Evolutionary conservation across 2,888 invertebrate genomes (phyloP).

Genomic region (Pristionchus entomophagus): DNA sequence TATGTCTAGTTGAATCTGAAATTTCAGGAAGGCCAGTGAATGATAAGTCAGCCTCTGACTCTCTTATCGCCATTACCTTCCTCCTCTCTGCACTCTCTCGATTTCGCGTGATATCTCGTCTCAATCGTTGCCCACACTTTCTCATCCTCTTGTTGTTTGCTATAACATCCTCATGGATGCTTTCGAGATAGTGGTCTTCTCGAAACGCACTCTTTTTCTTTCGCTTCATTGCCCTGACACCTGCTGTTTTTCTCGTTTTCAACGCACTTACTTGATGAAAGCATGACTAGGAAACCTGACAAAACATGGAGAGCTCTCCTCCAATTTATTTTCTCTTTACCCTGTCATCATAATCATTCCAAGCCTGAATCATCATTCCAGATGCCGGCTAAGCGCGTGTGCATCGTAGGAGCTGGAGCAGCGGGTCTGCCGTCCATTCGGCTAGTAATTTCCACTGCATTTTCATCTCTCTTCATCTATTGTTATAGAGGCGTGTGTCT

Average conservation of each 20-base stretch:
- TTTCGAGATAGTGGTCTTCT: too few species aligned
- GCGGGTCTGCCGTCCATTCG: conserved; percentile 43
- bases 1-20: not conserved
- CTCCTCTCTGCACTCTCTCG: not conserved
- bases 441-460: not conserved
- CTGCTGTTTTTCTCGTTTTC: too few species aligned
- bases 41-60: not conserved
- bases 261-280: too few species aligned
- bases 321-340: not conserved
- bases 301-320: too few species aligned
- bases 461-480: too few species aligned
- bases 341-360: not conserved
- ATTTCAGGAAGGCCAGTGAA: not conserved
- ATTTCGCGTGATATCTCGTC: not conserved
- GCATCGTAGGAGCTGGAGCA: conserved; percentile 38
- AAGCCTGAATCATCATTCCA: not conserved
- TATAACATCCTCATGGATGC: too few species aligned
- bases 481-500: too few species aligned
- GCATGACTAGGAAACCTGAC: too few species aligned
- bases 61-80: not conserved
- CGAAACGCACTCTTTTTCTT: too few species aligned
- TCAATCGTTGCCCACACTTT: not conserved
- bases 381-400: not conserved
- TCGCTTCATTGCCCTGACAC: too few species aligned
- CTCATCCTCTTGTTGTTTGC: too few species aligned